Conservation (phyloP, 2,113 vertebrate species). For the Crypturellus undulatus region DNA sequence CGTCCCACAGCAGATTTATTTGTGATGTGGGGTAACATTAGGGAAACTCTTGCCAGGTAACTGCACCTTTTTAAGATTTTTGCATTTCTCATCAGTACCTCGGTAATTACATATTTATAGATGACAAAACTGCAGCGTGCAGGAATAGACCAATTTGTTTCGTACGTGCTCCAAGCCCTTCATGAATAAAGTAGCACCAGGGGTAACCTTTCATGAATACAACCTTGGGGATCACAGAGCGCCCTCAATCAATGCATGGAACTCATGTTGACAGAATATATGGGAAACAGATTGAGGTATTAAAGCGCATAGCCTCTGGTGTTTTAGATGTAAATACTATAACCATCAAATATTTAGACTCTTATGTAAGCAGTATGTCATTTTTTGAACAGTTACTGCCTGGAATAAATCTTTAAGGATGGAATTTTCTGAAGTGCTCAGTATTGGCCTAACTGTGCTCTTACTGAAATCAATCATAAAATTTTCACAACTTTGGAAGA, state of each 20-base stretch:
- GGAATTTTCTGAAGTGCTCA: slow-evolving; percentile 58
- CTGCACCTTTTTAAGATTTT: background rate
- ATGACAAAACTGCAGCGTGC: background rate
- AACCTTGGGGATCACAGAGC: slow-evolving; percentile 61
- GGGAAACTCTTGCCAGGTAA: background rate
- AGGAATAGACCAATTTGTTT: slow-evolving; percentile 36
- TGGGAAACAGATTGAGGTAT: slow-evolving; percentile 71
- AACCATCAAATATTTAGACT: slow-evolving; percentile 72
- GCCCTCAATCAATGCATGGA: slow-evolving; percentile 56
- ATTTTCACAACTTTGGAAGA: slow-evolving; percentile 59
- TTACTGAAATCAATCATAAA: slow-evolving; percentile 68
- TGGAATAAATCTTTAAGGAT: slow-evolving; percentile 71
- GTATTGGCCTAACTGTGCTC: slow-evolving; percentile 57
- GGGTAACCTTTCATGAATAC: slow-evolving; percentile 65
- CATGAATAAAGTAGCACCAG: slow-evolving; percentile 50
- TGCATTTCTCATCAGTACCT: slow-evolving; percentile 11
- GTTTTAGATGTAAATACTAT: slow-evolving; percentile 71
- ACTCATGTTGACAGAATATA: slow-evolving; percentile 68
- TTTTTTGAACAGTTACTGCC: slow-evolving; percentile 69
- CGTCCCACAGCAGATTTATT: background rate
- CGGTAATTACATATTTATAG: slow-evolving; percentile 51
- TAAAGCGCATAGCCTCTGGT: slow-evolving; percentile 67
- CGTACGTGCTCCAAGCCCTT: slow-evolving; percentile 10
- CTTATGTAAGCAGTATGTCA: slow-evolving; percentile 65
- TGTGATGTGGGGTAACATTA: background rate